Evolutionary conservation across 2,113 vertebrate genomes (phyloP), one percentile per base, ranked within the genome.

Genomic region (Cavia aperea): DNA sequence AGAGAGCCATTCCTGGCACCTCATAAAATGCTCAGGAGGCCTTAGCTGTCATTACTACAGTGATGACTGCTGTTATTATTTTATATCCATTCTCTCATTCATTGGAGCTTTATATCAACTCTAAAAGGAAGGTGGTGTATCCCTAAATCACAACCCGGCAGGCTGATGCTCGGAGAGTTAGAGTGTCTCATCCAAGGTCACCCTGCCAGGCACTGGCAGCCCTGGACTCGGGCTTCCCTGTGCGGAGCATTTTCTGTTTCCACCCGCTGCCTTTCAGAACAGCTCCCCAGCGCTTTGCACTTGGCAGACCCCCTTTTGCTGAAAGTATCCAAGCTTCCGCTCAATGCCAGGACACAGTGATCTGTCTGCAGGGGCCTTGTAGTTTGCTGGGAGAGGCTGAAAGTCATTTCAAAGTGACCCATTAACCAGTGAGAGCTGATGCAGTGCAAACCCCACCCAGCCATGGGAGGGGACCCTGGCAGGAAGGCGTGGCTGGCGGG

Each of bases 361-460:
- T 83, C 82, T 73, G 85, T 86, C 94, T 54, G 90, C 82, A 72
- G 90, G 66, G n/a, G 68, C 46, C 93, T 85, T 88, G 66, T 31
- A 1, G 72, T 89, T 89, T 86, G 89, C 79, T n/a, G 83, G 63
- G 70, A 81, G 77, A 85, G 78, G 68, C 31, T 43, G 81, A 68
- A 39, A 79, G 77, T 90, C 79, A 68, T 75, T 93, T 94, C 93
- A 89, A 78, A 93, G 92, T 75, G 93, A 89, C 68, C 88, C 43
- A 60, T 70, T 91, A 90, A 85, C 92, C 73, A 89, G 56, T 4
- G 18, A 92, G 46, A 1, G 16, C 91, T 60, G 63, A 70, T 23
- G 10, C 19, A 16, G 26, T 29, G 13, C 63, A 46, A 88, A 39
- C 82, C 29, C 54, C 68, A 90, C 90, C 90, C 70, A 79, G 88